Evolutionary conservation across 2,797 vertebrate genomes (phyloP), one percentile per base, ranked within the genome.

Genomic region (Botia kubotai): DNA sequence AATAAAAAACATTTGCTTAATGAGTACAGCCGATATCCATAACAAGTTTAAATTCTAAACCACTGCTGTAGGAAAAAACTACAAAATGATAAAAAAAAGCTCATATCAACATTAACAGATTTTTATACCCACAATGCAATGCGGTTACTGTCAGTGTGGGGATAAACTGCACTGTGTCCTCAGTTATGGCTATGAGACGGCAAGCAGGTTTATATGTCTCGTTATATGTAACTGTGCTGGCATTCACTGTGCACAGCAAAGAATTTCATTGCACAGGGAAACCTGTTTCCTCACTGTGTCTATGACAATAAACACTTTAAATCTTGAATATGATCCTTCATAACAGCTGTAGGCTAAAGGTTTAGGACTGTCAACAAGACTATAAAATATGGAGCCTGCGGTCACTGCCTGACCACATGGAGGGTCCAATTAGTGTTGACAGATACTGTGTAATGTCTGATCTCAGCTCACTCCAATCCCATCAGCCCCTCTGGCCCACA

Each of bases 381-480:
- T 46, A 46, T 39, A 83, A 70, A 73, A 65, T 75, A 26, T 83
- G 67, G 58, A 55, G 48, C 48, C 68, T 72, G 46, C 21, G 29
- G 67, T 66, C 67, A 66, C 53, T 23, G 58, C 53, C 71, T 75
- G 72, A 79, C 71, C 23, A 78, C 36, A 83, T 71, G 36, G 29
- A 75, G 77, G 10, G 12, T 48, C 58, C 50, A 80, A 53, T 80
- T 83, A 83, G 68, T 66, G 26, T 53, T 53, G 68, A 75, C 67
- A 72, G 43, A 60, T 72, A 63, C 62, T 53, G 72, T 70, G 57
- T 72, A 67, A 80, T 75, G 29, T 62, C 33, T 65, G 52, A 67
- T 79, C 52, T 77, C 75, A 57, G 19, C 50, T 36, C 14, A 0
- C 62, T 8, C 1, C 5, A 57, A 57, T 53, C 50, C 13, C 29